Conservation (phyloP, 2,888 invertebrate species). For the Nomada goodeniana region DNA sequence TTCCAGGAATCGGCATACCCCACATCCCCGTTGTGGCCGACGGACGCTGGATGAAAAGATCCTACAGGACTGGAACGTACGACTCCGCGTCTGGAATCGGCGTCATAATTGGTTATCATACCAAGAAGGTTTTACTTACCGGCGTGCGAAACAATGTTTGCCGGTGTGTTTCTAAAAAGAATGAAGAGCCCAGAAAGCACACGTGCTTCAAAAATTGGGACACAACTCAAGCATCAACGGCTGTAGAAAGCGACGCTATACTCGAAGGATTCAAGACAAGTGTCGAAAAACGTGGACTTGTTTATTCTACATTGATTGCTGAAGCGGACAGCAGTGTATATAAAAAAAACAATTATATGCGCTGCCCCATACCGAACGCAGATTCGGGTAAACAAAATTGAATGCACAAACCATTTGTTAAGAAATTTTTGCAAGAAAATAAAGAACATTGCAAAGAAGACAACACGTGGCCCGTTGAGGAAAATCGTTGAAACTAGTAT, state of each 20-base stretch:
- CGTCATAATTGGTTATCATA: background rate
- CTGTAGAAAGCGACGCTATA: too few relatives aligned
- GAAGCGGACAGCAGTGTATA: too few relatives aligned
- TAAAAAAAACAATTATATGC: background rate
- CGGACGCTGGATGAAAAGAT: background rate
- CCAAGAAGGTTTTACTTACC: background rate
- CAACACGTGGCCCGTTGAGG: background rate
- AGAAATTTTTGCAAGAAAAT: background rate
- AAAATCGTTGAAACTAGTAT: background rate
- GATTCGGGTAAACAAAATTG: background rate
- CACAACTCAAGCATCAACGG: too few relatives aligned
- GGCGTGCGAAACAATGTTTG: background rate
- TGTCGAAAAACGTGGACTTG: too few relatives aligned
- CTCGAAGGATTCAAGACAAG: too few relatives aligned
- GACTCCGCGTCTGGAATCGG: background rate
- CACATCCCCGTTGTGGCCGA: conserved; percentile 4
- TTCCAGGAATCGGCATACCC: background rate
- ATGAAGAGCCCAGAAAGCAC: background rate
- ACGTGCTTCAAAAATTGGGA: too few relatives aligned
- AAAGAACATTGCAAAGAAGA: background rate
- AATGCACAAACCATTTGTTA: background rate
- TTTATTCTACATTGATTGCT: too few relatives aligned
- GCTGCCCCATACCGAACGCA: background rate
- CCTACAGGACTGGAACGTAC: background rate
- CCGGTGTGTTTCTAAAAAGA: background rate